Base-by-base conservation (phyloP, 2,888 invertebrate genomes). In the Brachyptera risi region DNA sequence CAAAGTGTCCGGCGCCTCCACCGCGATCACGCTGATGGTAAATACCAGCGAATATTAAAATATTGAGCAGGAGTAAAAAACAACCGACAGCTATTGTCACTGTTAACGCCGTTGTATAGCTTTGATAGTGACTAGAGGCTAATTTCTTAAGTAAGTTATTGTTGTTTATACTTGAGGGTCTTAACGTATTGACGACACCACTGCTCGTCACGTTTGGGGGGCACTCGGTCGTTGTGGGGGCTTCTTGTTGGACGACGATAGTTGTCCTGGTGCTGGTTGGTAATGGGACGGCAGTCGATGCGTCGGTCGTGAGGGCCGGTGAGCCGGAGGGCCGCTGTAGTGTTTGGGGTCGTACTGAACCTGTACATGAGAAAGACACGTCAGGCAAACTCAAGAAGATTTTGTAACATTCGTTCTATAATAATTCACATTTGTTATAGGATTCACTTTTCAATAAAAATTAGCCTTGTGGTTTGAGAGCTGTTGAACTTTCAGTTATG, bases 1-100 rank as follows among this genome's bases (percentile, higher is more conserved):
- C 83, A 54, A 75, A 74, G 44, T 68, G 37, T 47, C 69, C 60
- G 67, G 68, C 80, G 79, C 65, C 82, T 70, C 72, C 67, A 63
- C 69, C 70, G 15, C 75, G 72, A 68, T 90, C 91, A 1, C 91
- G 81, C 73, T 92, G 91, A 70, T 91, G 90, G 71, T 91, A 92
- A 64, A 92, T 92, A 1, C 92, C 92, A 47, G 92, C 92, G 70
- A 93, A 93, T 68, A 94, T 93, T 23, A 92, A 79, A 11, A 92
- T 86, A 71, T 92, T 92, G 24, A 92, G 79, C 26, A 92, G 78
- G 7, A 92, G 78, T 5, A 92, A 80, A 67, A 92, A 90, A 69
- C 91, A 90, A 1, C 91, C 92, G 7, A 92, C 90, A 1, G 88
- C 90, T 65, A 92, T 90, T 0, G 93, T 93, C 26, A 93, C 90